phyloP scores from a whole-genome alignment of 2,888 invertebrate genomes.

The Leptopterna dolabrata region DNA sequence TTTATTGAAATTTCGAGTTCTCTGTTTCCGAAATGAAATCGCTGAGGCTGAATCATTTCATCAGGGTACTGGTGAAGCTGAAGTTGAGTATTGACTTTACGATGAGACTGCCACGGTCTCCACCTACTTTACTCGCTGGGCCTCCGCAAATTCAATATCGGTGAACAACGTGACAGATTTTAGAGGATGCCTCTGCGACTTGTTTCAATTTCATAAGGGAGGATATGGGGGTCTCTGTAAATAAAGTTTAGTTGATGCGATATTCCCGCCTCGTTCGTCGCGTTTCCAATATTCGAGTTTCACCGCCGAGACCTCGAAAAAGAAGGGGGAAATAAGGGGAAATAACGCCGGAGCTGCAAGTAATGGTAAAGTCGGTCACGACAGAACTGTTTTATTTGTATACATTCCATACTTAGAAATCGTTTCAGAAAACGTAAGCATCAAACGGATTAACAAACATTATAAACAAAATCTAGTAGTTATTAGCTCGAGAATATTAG shows the following conservation, averaged over 20 bases:
- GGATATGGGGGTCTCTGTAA: neutral
- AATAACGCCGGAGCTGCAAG: neutral
- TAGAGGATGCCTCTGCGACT: neutral
- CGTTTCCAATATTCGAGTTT: neutral
- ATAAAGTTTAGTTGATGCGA: neutral
- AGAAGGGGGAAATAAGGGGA: neutral
- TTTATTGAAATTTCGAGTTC: too few species aligned
- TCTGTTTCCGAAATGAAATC: neutral
- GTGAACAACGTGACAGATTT: neutral
- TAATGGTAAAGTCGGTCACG: neutral
- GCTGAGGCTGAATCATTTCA: neutral
- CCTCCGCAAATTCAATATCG: neutral
- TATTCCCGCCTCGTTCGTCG: neutral
- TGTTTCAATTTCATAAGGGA: neutral
- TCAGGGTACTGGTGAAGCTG: too few species aligned
- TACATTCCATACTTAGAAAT: neutral
- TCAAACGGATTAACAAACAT: too few species aligned
- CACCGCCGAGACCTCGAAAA: neutral
- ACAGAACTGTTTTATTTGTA: neutral
- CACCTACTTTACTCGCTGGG: neutral
- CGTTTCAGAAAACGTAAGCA: neutral
- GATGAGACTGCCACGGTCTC: neutral
- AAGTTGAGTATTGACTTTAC: neutral
- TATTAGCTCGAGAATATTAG: too few species aligned
- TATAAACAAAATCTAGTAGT: too few species aligned